These are phyloP conservation scores for Colistium nudipinnis DNA, from an alignment of 2,113 vertebrate species.

Conservation along the genomic window DNA sequence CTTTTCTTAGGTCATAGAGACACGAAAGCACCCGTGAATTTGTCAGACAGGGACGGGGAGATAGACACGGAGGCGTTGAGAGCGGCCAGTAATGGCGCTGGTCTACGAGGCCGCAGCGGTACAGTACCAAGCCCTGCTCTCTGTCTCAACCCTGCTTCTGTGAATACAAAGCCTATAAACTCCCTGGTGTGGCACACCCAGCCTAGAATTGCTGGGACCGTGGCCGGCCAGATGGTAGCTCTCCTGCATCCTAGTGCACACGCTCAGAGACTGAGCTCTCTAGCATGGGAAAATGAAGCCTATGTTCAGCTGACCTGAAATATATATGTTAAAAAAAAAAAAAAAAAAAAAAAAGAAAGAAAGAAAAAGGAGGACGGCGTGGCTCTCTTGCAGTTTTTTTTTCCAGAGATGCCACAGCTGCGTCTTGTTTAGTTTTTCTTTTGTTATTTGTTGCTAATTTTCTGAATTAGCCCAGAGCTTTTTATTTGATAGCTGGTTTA, in stretches of 20 bases:
- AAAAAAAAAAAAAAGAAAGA: no score
- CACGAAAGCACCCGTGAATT: conserved; percentile 58
- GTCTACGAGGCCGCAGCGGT: conserved; percentile 60
- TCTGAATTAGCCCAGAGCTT: conserved; percentile 73
- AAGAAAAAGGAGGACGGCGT: conserved; percentile 58
- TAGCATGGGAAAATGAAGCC: conserved; percentile 81
- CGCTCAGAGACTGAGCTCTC: conserved; percentile 87
- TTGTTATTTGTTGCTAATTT: conserved; percentile 68
- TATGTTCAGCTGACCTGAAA: conserved; percentile 74
- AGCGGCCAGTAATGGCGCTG: conserved; percentile 79
- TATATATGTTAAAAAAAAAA: no score
- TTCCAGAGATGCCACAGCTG: conserved; percentile 64
- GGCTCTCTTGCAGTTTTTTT: conserved; percentile 60
- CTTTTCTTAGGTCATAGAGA: conserved; percentile 70
- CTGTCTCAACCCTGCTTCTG: conserved; percentile 83
- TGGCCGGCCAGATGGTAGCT: conserved; percentile 84
- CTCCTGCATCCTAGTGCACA: conserved; percentile 85
- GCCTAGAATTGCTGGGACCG: conserved; percentile 75
- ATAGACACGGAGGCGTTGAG: conserved; percentile 69
- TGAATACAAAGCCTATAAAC: conserved; percentile 84
- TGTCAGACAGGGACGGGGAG: conserved; percentile 66
- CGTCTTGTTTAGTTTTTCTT: conserved; percentile 47
- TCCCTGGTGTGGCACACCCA: conserved; percentile 73
- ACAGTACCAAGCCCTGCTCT: conserved; percentile 75
- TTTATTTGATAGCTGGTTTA: conserved; percentile 58